Conservation (phyloP, 2,797 vertebrate species). For the Sarcophilus harrisii region DNA sequence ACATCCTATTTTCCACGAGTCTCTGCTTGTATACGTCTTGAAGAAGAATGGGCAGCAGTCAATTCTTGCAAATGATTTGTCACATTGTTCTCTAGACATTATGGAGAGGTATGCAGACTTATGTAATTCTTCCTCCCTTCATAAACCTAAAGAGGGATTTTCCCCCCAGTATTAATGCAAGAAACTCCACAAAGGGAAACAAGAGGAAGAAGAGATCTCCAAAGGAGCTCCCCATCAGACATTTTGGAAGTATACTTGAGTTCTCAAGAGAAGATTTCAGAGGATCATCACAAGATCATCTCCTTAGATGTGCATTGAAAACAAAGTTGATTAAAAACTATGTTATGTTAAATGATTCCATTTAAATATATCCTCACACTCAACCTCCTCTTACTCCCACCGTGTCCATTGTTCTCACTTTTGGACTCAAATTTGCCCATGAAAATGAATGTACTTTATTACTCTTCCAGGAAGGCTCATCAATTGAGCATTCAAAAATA, state of each 20-base stretch:
- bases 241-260: not conserved
- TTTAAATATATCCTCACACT: not conserved
- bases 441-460: not conserved
- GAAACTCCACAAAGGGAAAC: not conserved
- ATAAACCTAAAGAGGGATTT: fast-evolving
- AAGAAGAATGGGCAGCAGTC: not conserved
- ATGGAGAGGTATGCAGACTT: fast-evolving
- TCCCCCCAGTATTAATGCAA: not conserved
- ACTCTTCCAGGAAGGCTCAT: not conserved
- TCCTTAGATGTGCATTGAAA: not conserved
- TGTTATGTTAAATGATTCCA: not conserved
- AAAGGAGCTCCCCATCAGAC: not conserved
- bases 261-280: not conserved
- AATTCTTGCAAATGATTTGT: not conserved
- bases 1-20: not conserved
- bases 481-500: not conserved
- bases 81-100: not conserved
- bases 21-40: not conserved
- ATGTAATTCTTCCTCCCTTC: not conserved
- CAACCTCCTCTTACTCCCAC: conserved; percentile 30
- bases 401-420: not conserved
- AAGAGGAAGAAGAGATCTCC: too few species aligned
- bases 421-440: not conserved
- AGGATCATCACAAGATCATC: not conserved
- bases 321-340: not conserved